Conservation (phyloP, 2,888 invertebrate genomes). For the Eurois occulta region DNA sequence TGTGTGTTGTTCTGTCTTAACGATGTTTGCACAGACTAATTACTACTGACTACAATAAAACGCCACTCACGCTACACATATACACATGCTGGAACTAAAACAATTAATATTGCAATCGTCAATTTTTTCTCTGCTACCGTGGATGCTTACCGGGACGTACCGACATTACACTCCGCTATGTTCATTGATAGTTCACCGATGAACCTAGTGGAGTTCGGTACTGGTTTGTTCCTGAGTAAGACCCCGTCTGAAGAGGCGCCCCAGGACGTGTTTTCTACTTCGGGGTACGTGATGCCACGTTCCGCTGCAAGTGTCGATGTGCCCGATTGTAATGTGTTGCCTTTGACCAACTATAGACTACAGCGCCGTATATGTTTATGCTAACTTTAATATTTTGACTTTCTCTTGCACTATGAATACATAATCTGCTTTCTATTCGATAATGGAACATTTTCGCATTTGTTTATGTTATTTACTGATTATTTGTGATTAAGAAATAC, state of each 20-base stretch:
- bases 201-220: conserved; percentile 98
- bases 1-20: conserved; percentile 43
- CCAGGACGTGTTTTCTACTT: conserved; percentile 92
- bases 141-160: conserved; percentile 86
- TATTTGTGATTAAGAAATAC: conserved; percentile 16
- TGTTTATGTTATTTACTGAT: conserved; percentile 8
- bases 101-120: conserved; percentile 81
- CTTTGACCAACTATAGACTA: conserved; percentile 72
- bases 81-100: conserved; percentile 74
- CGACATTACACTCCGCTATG: conserved; percentile 73
- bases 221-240: conserved; percentile 97
- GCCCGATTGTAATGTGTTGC: conserved; percentile 83
- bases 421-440: conserved; percentile 15
- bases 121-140: conserved; percentile 88
- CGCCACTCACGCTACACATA: conserved; percentile 71
- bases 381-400: conserved; percentile 52
- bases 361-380: conserved; percentile 65
- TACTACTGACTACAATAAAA: conserved; percentile 61
- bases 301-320: conserved; percentile 81
- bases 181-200: conserved; percentile 94
- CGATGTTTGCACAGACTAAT: conserved; percentile 54
- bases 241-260: conserved; percentile 97
- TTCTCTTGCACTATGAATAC: conserved; percentile 12
- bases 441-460: conserved; percentile 13
- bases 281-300: conserved; percentile 91